Evolutionary conservation across 2,113 vertebrate species (phyloP), one percentile per base, ranked within the genome.

Genomic region (Sinocyclocheilus maitianheensis): DNA sequence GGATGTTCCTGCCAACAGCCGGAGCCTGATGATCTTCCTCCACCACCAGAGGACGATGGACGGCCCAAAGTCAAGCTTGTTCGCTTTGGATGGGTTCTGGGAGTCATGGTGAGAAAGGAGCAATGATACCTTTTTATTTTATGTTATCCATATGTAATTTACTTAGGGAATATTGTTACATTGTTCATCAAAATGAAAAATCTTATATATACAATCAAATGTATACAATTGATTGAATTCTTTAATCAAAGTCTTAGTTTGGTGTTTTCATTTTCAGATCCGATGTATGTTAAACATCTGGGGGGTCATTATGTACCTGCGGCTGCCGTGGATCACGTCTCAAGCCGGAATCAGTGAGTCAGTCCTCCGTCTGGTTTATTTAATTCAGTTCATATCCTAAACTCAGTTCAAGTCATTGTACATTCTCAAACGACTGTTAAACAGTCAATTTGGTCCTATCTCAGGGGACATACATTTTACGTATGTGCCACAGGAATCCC

Each of bases 221-320:
- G 14, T 53, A 16, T 53, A 1, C 14, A 4, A 9, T 53, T 18
- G 53, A 55, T 55, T 55, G 53, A 55, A 20, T 18, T 55, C 16
- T 55, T 55, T 18, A 55, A 55, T 18, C 51, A 55, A 18, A 18
- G 4, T 5, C 10, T 5, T 55, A 55, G 53, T 7, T 55, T 55
- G 1, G 53, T 20, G 16, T 55, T 55, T 55, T 55, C 0, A 20
- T 55, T 71, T 34, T n/a, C 87, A 95, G 94, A 84, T 95, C 30
- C 93, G 92, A 6, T 95, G 92, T 80, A 94, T 96, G 94, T 84
- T 95, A 71, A 95, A 94, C 58, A 95, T 94, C 53, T 94, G 93
- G 95, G 94, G 94, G 0, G 91, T 96, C 37, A 93, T 95, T 83
- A 87, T 96, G 55, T 95, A 92, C 51, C 91, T 96, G 26, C 82